phyloP scores from a whole-genome alignment of 2,888 invertebrate genomes.

The Drepanosiphum platanoidis region DNA sequence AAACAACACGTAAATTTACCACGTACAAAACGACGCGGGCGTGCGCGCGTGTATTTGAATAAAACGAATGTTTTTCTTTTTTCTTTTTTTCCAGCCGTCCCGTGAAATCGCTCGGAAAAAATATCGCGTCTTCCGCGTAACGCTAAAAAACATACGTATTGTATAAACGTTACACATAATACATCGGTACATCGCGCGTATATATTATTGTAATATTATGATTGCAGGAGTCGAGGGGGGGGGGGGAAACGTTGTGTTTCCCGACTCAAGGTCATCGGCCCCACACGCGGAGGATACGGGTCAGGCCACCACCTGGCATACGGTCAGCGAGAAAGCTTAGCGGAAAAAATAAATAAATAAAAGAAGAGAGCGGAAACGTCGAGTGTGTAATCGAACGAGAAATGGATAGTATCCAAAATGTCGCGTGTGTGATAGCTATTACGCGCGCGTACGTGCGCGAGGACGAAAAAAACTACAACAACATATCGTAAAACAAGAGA shows the following conservation, averaged over 20 bases:
- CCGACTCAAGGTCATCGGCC: conserved; percentile 26
- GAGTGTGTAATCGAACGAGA: background rate
- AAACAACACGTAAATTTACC: background rate
- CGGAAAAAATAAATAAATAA: background rate
- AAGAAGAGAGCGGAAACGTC: background rate
- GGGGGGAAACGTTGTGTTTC: background rate
- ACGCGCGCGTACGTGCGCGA: background rate
- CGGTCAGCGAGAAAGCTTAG: conserved; percentile 7
- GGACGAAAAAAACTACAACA: background rate
- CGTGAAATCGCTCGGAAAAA: background rate
- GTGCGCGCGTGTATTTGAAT: background rate
- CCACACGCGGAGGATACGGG: conserved; percentile 24
- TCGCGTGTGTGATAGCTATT: background rate
- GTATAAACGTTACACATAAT: background rate
- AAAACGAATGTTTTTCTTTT: background rate
- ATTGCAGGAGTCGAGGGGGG: background rate
- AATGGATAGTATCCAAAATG: conserved; percentile 22
- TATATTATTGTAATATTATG: too few relatives aligned
- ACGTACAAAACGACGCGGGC: background rate
- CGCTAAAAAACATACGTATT: background rate
- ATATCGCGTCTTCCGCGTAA: background rate
- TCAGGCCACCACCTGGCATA: conserved; percentile 15
- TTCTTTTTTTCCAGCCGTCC: too few relatives aligned
- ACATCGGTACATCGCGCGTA: background rate
- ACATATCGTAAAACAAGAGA: background rate